Base-by-base conservation (phyloP, 2,888 invertebrate genomes). In the Schizaphis graminum region DNA sequence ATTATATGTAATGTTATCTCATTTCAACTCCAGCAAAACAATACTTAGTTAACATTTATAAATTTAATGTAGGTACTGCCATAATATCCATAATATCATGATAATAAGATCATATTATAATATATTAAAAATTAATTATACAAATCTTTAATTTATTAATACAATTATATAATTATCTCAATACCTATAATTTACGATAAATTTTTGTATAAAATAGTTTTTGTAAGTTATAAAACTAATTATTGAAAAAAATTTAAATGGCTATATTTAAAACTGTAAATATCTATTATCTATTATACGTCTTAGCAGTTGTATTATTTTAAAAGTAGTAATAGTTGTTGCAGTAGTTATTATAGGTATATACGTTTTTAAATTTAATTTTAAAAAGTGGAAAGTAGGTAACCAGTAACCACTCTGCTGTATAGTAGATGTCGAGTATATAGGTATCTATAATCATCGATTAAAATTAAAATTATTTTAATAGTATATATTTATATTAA, bases 111-210 rank as follows among this genome's bases (percentile, higher is more conserved):
- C 1, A n/a, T 67, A 67, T n/a, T 67, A n/a, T 67, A 67, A 67
- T n/a, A n/a, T 67, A n/a, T 67, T n/a, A n/a, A 67, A 67, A 67
- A n/a, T 67, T 67, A 67, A 67, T 67, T 67, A n/a, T 67, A 67
- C n/a, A 16, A 13, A 16, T 7, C 5, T 21, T 53, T 53, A 53
- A 53, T 53, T 53, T 53, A 53, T 53, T 53, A 53, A 53, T 53
- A 53, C 13, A 67, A 5, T 67, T 21, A 21, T 53, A 53, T 53
- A 53, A 53, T 67, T 67, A 67, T 67, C n/a, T 67, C 5, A 67
- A 67, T 67, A 16, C 16, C 16, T 67, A 16, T n/a, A 67, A n/a
- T 67, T 67, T 16, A 67, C 5, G 7, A 1, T n/a, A 67, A 0
- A n/a, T 67, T 67, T 1, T 53, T 53, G 16, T 67, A 16, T 16